Evolutionary conservation across 2,797 vertebrate species (phyloP).

Genomic region (Hipposideros larvatus): DNA sequence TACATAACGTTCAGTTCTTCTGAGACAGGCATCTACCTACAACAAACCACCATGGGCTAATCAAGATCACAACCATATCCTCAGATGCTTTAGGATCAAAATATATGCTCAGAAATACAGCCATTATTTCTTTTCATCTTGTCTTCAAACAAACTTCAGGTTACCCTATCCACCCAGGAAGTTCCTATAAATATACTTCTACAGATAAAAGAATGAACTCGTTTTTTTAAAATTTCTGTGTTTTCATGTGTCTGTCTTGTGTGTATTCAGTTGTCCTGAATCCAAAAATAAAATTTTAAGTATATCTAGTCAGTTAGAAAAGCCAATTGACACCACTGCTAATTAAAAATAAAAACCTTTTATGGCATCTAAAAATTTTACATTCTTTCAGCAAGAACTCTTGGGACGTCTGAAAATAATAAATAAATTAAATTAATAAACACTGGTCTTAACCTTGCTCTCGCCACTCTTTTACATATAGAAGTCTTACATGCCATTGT

Average conservation of each 20-base stretch:
- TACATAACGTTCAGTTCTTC: conserved; percentile 77
- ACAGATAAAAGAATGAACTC: conserved; percentile 33
- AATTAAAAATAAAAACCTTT: conserved; percentile 82
- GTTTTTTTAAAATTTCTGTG: conserved; percentile 46
- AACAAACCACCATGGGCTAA: conserved; percentile 56
- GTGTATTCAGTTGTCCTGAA: conserved; percentile 74
- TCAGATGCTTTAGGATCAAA: conserved; percentile 55
- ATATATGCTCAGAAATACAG: conserved; percentile 35
- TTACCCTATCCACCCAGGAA: neutral
- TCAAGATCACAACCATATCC: conserved; percentile 35
- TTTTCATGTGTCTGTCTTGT: conserved; percentile 41
- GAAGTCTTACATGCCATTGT: neutral
- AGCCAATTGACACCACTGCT: conserved; percentile 73
- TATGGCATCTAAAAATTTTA: conserved; percentile 72
- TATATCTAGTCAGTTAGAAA: conserved; percentile 62
- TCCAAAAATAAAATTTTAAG: conserved; percentile 36
- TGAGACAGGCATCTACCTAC: conserved; percentile 62
- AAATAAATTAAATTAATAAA: conserved; percentile 62
- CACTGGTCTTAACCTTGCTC: conserved; percentile 31
- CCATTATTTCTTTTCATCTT: conserved; percentile 31
- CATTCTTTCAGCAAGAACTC: conserved; percentile 68
- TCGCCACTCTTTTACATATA: conserved; percentile 23
- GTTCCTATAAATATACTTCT: neutral
- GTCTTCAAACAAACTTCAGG: conserved; percentile 53
- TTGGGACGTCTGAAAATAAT: conserved; percentile 70